These are phyloP conservation scores for Eupithecia pulchellata DNA, from an alignment of 2,888 invertebrate genomes.

Conservation along the genomic window DNA sequence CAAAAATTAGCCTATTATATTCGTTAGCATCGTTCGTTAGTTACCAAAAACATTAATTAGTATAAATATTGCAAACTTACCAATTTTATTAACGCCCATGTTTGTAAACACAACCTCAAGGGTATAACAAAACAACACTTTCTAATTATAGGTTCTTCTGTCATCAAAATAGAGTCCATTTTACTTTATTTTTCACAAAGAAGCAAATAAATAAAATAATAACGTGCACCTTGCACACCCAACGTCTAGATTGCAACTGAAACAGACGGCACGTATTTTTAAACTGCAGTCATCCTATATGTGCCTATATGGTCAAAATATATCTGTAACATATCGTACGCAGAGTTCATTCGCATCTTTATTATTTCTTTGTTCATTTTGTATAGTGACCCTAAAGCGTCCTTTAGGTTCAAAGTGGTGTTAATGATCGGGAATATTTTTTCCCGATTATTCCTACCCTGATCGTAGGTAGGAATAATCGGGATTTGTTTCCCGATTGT, in stretches of 20 bases:
- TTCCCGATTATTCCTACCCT: no score
- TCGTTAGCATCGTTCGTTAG: no score
- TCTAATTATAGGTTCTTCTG: slow-evolving; percentile 37
- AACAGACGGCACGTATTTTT: not conserved
- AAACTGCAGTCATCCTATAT: not conserved
- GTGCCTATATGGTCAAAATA: not conserved
- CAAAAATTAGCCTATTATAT: no score
- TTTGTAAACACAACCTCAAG: slow-evolving; percentile 37
- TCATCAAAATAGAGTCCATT: slow-evolving; percentile 25
- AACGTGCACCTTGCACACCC: not conserved
- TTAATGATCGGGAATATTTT: no score
- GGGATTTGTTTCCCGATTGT: no score
- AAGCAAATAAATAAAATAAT: not conserved
- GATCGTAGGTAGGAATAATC: no score
- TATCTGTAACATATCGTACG: not conserved
- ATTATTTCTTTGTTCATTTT: not conserved
- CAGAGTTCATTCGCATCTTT: not conserved
- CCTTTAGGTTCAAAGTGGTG: no score
- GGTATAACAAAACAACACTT: slow-evolving; percentile 42
- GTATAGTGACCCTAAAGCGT: not conserved
- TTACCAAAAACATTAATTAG: no score
- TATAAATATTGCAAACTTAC: slow-evolving; percentile 32
- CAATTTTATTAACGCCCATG: slow-evolving; percentile 37
- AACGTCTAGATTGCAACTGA: not conserved
- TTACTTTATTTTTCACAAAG: not conserved